A percentile compares a stretch with the other conserved stretches of the same genome.
These are phyloP conservation scores for Prunella himalayana DNA, from an alignment of 2,113 vertebrate species.

Conservation along the genomic window DNA sequence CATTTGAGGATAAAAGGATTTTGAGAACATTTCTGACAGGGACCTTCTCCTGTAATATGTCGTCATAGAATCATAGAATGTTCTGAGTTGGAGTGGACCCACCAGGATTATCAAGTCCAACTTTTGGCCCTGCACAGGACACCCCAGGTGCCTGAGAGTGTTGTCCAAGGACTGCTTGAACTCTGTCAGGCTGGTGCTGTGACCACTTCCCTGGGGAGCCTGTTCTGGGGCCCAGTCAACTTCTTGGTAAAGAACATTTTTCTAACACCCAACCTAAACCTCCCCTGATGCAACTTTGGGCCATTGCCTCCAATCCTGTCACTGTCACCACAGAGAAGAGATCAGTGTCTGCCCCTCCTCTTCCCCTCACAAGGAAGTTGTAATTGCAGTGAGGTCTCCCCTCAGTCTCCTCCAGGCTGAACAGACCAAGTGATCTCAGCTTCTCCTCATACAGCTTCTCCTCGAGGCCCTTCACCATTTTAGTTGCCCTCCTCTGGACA, in stretches of 20 bases:
- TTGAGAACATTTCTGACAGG: background rate
- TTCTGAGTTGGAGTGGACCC: background rate
- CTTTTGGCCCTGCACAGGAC: background rate
- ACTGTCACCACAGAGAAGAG: background rate
- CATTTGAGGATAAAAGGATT: background rate
- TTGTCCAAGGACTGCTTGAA: background rate
- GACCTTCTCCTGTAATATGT: background rate
- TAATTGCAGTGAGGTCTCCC: background rate
- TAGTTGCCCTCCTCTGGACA: accelerated
- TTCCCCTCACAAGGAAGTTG: accelerated
- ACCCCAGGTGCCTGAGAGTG: background rate
- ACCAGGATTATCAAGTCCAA: background rate
- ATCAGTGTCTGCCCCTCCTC: background rate
- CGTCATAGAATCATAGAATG: background rate
- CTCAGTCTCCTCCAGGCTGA: background rate
- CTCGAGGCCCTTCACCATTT: background rate
- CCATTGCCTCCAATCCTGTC: background rate
- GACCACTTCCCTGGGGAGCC: background rate
- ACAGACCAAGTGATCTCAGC: background rate
- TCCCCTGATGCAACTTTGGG: background rate
- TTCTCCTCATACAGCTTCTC: accelerated
- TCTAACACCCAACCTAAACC: background rate
- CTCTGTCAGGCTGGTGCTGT: background rate
- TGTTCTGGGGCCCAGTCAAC: accelerated
- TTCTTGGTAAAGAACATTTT: background rate